phyloP scores from a whole-genome alignment of 2,888 invertebrate species.

The Drosophila maculinotata region DNA sequence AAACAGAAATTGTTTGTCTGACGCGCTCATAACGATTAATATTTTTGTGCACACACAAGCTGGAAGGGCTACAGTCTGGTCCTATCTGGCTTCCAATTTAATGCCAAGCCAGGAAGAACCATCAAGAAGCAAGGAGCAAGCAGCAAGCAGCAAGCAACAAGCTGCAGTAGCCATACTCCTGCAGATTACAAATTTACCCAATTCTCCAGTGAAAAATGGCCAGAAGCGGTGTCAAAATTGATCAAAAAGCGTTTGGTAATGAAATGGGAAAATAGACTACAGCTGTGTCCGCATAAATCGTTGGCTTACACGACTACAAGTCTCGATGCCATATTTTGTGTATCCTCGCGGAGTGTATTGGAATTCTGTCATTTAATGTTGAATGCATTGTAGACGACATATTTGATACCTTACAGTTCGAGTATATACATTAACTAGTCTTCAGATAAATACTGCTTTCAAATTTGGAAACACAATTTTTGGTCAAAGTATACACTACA shows the following conservation, averaged over 20 bases:
- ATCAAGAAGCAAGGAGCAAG: conserved; percentile 14
- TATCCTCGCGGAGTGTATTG: too few species aligned
- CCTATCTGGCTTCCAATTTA: conserved; percentile 29
- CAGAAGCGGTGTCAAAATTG: conserved; percentile 33
- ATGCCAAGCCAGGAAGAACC: conserved; percentile 5
- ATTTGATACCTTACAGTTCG: too few species aligned
- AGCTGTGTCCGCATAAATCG: not conserved
- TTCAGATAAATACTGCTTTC: too few species aligned
- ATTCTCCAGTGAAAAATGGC: conserved; percentile 48
- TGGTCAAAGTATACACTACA: too few species aligned
- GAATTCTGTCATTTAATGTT: too few species aligned
- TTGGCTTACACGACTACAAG: not conserved
- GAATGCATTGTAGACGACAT: too few species aligned
- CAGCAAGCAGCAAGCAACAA: conserved; percentile 2
- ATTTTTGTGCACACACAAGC: conserved; percentile 12
- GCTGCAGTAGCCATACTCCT: conserved; percentile 2
- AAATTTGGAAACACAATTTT: too few species aligned
- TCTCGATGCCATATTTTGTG: too few species aligned
- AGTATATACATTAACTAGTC: too few species aligned
- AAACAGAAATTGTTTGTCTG: conserved; percentile 23
- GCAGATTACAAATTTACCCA: conserved; percentile 49
- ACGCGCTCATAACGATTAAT: conserved; percentile 50
- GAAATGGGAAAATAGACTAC: not conserved
- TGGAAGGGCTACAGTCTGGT: conserved; percentile 17
- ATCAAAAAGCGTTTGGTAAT: conserved; percentile 46